phyloP scores from a whole-genome alignment of 2,113 vertebrate species.

The Sceloporus undulatus region DNA sequence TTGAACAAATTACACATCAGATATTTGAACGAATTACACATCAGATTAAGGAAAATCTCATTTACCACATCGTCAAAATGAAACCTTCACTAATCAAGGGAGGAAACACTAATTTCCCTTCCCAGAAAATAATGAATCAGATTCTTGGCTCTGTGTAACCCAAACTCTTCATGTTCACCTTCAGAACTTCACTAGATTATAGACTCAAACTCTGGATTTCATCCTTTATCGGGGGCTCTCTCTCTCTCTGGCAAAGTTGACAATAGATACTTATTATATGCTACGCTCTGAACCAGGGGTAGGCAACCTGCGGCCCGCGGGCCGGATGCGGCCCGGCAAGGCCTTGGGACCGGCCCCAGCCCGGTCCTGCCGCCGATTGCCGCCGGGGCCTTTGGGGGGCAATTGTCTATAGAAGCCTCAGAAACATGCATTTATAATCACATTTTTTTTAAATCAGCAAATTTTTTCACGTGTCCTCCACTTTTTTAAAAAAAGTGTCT shows the following conservation, averaged over 20 bases:
- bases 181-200: not conserved
- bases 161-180: too few species aligned
- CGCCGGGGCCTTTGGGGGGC: too few species aligned
- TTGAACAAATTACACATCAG: conserved; percentile 59
- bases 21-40: conserved; percentile 61
- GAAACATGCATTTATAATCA: too few species aligned
- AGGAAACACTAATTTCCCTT: conserved; percentile 13
- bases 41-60: conserved; percentile 66
- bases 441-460: too few species aligned
- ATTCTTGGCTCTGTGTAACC: conserved; percentile 8
- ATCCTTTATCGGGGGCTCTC: not conserved
- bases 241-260: not conserved
- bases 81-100: conserved; percentile 44
- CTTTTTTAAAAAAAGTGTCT: too few species aligned
- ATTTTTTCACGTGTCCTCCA: too few species aligned
- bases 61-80: conserved; percentile 61
- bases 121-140: not conserved
- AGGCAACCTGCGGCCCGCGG: too few species aligned
- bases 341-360: too few species aligned
- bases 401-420: too few species aligned
- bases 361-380: too few species aligned
- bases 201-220: not conserved
- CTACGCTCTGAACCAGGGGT: not conserved
- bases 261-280: not conserved
- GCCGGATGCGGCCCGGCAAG: too few species aligned